Evolutionary conservation across 1,140 invertebrate genomes (phyloP).

Genomic region (Callitettix versicolor): DNA sequence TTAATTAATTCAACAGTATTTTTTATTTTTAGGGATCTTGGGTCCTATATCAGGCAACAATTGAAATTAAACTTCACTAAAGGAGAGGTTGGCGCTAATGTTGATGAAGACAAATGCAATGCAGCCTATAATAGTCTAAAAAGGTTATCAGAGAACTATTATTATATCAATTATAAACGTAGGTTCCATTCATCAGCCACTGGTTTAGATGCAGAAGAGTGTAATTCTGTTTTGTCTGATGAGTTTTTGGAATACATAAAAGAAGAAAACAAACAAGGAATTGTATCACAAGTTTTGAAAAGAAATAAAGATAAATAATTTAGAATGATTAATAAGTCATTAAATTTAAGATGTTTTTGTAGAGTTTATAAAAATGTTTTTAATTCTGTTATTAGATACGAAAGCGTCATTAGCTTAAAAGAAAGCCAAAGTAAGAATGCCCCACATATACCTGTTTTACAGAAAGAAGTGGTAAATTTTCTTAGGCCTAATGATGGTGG

Average conservation of each 20-base stretch:
- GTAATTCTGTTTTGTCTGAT: conserved; percentile 53
- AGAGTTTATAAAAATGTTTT: no score
- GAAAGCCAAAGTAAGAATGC: not conserved
- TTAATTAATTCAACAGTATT: conserved; percentile 23
- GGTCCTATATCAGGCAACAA: conserved; percentile 57
- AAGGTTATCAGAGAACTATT: conserved; percentile 54
- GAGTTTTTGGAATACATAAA: conserved; percentile 47
- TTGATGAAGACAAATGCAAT: conserved; percentile 47
- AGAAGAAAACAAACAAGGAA: conserved; percentile 13
- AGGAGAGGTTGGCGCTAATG: conserved; percentile 38
- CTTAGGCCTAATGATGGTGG: conserved; percentile 49
- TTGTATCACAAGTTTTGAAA: conserved; percentile 9
- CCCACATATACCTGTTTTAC: conserved; percentile 59
- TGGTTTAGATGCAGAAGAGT: conserved; percentile 57
- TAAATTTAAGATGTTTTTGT: not conserved
- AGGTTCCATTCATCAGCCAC: conserved; percentile 47
- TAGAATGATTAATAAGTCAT: not conserved
- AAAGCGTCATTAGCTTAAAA: not conserved
- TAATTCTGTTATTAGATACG: no score
- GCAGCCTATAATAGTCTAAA: conserved; percentile 55
- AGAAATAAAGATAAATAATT: conserved; percentile 1
- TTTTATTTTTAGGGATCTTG: conserved; percentile 58
- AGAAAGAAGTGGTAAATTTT: conserved; percentile 54
- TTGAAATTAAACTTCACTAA: conserved; percentile 52
- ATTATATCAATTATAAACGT: conserved; percentile 51